phyloP scores from a whole-genome alignment of 2,888 invertebrate genomes.

The Athalia circularis region DNA sequence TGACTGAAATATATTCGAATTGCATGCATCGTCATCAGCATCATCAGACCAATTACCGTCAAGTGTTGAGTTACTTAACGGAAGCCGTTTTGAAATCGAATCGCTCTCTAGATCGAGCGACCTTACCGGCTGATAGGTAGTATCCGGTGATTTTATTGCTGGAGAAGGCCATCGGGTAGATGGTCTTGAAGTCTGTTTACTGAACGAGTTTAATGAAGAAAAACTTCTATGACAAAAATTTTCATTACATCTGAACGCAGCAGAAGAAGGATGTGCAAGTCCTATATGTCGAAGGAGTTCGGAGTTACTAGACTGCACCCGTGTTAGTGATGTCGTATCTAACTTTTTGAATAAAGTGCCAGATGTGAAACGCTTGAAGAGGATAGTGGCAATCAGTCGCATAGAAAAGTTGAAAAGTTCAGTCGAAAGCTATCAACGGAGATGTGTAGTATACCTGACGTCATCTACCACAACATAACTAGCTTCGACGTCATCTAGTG shows the following conservation, averaged over 20 bases:
- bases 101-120: neutral
- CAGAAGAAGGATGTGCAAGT: neutral
- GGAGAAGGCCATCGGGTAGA: neutral
- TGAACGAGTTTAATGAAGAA: constrained; percentile 16
- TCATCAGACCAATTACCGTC: neutral
- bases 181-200: constrained; percentile 10
- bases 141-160: neutral
- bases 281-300: constrained; percentile 5
- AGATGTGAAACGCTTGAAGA: neutral
- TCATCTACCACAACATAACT: constrained; percentile 29
- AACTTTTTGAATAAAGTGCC: neutral
- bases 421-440: constrained; percentile 3
- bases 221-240: constrained; percentile 13
- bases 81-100: neutral
- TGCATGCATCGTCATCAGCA: neutral
- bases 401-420: constrained; percentile 21
- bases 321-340: constrained; percentile 3
- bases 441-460: neutral
- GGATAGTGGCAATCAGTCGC: constrained; percentile 30
- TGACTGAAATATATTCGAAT: neutral
- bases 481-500: constrained; percentile 5
- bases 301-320: neutral
- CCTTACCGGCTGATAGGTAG: neutral
- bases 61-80: neutral
- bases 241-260: neutral